These are phyloP conservation scores for Myotis myotis DNA, from an alignment of 2,797 vertebrate genomes.

Conservation along the genomic window DNA sequence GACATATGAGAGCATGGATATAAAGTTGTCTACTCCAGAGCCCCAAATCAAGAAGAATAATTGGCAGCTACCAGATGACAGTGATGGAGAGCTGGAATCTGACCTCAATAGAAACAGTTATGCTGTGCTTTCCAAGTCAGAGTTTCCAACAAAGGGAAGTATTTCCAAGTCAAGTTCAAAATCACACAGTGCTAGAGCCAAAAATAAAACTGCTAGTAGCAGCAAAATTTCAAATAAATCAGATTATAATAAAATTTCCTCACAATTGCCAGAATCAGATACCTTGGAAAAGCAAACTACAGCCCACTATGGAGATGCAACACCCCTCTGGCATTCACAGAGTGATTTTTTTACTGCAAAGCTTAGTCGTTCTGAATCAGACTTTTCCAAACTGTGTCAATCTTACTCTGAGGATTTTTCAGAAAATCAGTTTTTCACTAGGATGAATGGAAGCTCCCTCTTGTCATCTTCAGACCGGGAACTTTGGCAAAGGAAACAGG, in stretches of 20 bases:
- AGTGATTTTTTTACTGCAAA: conserved; percentile 95
- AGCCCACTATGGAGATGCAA: conserved; percentile 88
- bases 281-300: conserved; percentile 89
- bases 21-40: conserved; percentile 91
- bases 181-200: conserved; percentile 77
- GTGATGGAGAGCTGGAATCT: conserved; percentile 93
- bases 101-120: conserved; percentile 95
- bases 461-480: conserved; percentile 97
- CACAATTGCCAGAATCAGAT: conserved; percentile 84
- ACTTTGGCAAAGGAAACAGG: conserved; percentile 96
- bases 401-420: conserved; percentile 98
- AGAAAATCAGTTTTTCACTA: conserved; percentile 93
- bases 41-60: conserved; percentile 89
- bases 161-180: conserved; percentile 86
- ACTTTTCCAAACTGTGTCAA: conserved; percentile 98
- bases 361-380: conserved; percentile 97
- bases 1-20: conserved; percentile 99
- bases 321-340: conserved; percentile 95
- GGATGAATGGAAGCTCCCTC: conserved; percentile 93
- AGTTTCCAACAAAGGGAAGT: conserved; percentile 89
- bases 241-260: conserved; percentile 86
- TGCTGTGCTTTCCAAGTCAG: conserved; percentile 91
- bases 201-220: conserved; percentile 85
- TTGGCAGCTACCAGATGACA: conserved; percentile 94
- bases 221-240: conserved; percentile 87